phyloP scores from a whole-genome alignment of 2,797 vertebrate genomes.

The Pangasius djambal region DNA sequence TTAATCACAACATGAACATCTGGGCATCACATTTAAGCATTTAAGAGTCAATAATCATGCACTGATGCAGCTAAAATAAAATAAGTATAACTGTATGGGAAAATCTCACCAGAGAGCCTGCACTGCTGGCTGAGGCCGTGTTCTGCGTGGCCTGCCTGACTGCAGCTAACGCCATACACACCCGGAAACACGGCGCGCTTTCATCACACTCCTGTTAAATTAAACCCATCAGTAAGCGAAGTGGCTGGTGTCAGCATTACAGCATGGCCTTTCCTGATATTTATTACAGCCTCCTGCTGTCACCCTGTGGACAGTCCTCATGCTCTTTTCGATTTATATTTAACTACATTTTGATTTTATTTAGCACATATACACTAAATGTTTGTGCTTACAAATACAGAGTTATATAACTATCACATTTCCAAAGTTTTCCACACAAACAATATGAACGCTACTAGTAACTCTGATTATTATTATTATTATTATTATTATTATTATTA shows the following conservation, averaged over 20 bases:
- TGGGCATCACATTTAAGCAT: neutral
- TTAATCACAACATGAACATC: neutral
- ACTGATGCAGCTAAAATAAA: neutral
- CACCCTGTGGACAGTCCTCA: neutral
- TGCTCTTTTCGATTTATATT: neutral
- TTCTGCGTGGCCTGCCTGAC: constrained; percentile 28
- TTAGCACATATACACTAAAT: neutral
- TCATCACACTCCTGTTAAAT: constrained; percentile 24
- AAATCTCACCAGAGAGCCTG: constrained; percentile 33
- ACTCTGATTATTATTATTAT: neutral
- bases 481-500: too few relatives aligned
- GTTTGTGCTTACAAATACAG: neutral
- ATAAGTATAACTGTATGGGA: neutral
- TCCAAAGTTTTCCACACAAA: neutral
- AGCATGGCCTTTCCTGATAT: neutral
- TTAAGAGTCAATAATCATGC: neutral
- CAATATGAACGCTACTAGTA: neutral
- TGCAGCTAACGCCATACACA: constrained; percentile 40
- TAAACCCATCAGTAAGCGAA: neutral
- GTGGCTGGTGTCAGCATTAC: neutral
- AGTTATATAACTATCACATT: neutral
- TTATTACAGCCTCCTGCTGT: neutral
- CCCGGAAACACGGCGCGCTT: neutral
- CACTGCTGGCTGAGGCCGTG: neutral
- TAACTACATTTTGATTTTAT: neutral